Evolutionary conservation across 37 sponge, comb jelly and placozoan species (phyloP).

Genomic region (Mnemiopsis leidyi): DNA sequence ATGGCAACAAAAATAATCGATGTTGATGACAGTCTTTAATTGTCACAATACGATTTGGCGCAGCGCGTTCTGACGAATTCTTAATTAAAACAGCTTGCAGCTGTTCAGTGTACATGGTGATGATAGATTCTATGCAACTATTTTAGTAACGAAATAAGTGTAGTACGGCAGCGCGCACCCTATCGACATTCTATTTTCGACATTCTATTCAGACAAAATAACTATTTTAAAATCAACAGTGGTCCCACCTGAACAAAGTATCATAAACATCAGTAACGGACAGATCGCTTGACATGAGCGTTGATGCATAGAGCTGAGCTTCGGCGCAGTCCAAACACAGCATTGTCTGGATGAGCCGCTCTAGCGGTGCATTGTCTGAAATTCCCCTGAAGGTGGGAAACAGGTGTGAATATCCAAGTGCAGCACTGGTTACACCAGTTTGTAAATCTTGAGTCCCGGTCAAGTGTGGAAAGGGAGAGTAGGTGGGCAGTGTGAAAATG

Average conservation of each 20-base stretch:
- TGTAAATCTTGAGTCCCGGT: no score
- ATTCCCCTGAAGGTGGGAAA: background rate
- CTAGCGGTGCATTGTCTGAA: background rate
- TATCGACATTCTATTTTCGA: no score
- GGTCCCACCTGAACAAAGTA: slow-evolving; percentile 39
- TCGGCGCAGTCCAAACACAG: background rate
- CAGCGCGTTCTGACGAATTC: background rate
- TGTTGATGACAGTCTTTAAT: background rate
- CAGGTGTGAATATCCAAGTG: background rate
- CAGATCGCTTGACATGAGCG: background rate
- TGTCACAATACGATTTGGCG: background rate
- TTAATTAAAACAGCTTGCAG: no score
- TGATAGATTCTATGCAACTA: no score
- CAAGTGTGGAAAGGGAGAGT: no score
- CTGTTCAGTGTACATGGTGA: no score
- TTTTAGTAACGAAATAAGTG: no score
- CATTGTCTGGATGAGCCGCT: background rate
- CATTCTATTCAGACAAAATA: no score
- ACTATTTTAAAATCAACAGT: no score
- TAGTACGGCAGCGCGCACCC: no score
- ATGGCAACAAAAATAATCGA: background rate
- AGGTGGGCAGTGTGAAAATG: no score
- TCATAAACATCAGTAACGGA: slow-evolving; percentile 31
- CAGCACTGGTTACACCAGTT: no score
- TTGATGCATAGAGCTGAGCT: background rate